These are phyloP conservation scores for honey bee (Apis mellifera) DNA, from an alignment of 1,140 invertebrate genomes.

Conservation along the genomic window Amel_HAv3.1 CM009931.2:2403001-2403500, in stretches of 20 bases:
- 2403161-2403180: conserved; percentile 38
- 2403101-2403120: conserved; percentile 70
- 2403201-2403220: conserved; percentile 63
- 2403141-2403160: conserved; percentile 13
- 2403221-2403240: conserved; percentile 70
- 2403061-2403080: conserved; percentile 62
- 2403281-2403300: background rate
- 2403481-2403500: too few relatives aligned
- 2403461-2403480: conserved; percentile 13
- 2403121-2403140: conserved; percentile 53
- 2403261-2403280: conserved; percentile 58
- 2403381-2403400: conserved; percentile 81
- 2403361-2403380: conserved; percentile 76
- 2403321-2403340: conserved; percentile 23
- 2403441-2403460: conserved; percentile 45
- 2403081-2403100: conserved; percentile 63
- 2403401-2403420: conserved; percentile 81
- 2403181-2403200: conserved; percentile 54
- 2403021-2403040: background rate
- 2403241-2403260: conserved; percentile 27
- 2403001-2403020: background rate
- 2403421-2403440: conserved; percentile 75
- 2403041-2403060: conserved; percentile 40
- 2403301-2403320: background rate
- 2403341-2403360: conserved; percentile 7